These are phyloP conservation scores for Ondatra zibethicus DNA, from an alignment of 2,113 vertebrate genomes.

Conservation along the genomic window DNA sequence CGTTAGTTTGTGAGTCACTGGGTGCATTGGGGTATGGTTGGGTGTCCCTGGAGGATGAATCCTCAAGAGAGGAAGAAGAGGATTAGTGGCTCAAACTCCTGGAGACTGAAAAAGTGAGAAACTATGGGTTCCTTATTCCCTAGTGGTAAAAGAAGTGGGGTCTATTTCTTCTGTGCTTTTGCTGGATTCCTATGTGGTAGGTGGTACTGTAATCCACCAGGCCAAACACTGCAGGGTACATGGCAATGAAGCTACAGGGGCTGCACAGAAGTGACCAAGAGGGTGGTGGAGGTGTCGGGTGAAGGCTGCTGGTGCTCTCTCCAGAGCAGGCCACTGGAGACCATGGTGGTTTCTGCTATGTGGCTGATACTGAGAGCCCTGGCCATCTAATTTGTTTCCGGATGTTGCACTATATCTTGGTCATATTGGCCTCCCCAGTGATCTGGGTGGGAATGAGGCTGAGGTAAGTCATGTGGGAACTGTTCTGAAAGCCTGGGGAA, in stretches of 20 bases:
- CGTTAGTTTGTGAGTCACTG: neutral
- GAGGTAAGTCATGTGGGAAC: neutral
- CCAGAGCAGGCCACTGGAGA: neutral
- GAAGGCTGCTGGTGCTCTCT: neutral
- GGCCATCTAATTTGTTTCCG: neutral
- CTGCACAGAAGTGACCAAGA: neutral
- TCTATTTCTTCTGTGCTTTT: neutral
- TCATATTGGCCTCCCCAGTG: neutral
- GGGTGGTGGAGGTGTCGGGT: neutral
- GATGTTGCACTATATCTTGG: neutral
- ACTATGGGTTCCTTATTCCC: neutral
- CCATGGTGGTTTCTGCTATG: neutral
- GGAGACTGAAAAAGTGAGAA: neutral
- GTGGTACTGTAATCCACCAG: neutral
- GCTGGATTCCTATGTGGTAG: neutral
- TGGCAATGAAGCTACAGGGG: neutral
- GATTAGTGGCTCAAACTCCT: neutral
- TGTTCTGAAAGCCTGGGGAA: neutral
- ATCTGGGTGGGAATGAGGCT: neutral
- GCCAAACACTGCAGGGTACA: neutral
- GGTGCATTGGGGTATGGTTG: neutral
- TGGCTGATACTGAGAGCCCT: neutral
- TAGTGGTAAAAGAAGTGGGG: neutral
- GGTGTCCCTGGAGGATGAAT: neutral
- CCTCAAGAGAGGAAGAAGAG: no score